These are phyloP conservation scores for Lagopus muta DNA, from an alignment of 2,113 vertebrate species.

Conservation along the genomic window DNA sequence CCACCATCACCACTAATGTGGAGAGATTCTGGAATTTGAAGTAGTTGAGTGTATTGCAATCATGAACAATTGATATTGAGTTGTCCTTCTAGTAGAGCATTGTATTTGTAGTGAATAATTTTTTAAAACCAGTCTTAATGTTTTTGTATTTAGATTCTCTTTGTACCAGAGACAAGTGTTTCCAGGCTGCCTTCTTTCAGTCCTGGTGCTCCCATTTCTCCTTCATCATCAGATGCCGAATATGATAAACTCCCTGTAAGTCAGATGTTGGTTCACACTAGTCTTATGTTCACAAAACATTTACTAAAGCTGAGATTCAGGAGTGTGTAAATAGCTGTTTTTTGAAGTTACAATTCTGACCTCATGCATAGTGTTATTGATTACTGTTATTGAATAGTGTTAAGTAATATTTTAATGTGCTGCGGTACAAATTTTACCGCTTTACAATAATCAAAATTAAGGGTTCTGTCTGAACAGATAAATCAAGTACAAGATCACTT, in stretches of 20 bases:
- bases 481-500: not conserved
- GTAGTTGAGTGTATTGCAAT: not conserved
- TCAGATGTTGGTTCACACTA: not conserved
- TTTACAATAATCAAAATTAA: not conserved
- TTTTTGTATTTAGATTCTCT: constrained; percentile 84
- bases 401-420: not conserved
- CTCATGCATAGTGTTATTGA: not conserved
- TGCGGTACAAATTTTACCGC: not conserved
- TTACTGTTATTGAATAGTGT: not conserved
- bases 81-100: not conserved
- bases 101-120: not conserved
- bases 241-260: constrained; percentile 87
- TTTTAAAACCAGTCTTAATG: not conserved
- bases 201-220: constrained; percentile 73
- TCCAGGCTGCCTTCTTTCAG: constrained; percentile 69
- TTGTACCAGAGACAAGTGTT: constrained; percentile 86
- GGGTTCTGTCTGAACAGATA: not conserved
- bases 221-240: constrained; percentile 82
- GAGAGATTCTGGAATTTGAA: not conserved
- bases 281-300: not conserved
- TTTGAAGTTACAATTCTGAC: not conserved
- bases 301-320: not conserved
- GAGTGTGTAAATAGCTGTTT: not conserved
- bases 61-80: not conserved
- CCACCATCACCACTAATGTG: not conserved